Evolutionary conservation across 2,888 invertebrate species (phyloP), one percentile per base, ranked within the genome.

Genomic region (Iphiclides podalirius): DNA sequence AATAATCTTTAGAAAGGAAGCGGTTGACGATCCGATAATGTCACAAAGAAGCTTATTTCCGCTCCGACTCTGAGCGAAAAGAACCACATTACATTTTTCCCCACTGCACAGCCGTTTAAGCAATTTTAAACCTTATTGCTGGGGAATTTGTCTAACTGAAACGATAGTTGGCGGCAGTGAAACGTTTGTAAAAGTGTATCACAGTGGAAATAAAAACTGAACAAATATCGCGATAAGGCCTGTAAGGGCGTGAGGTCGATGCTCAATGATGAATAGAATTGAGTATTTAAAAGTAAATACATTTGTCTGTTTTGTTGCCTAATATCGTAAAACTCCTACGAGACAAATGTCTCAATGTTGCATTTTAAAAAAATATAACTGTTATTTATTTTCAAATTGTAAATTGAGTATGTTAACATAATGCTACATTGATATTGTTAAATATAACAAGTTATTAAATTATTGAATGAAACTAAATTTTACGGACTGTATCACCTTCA

Each of bases 21-120:
- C 84, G 78, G 80, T 79, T 81, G 79, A 79, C 84, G 79, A 84
- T 78, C 73, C 80, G 76, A 83, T 81, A 76, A 83, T 82, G 85
- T 74, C 75, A 86, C 87, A 88, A 87, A 86, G 86, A 72, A 79
- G 79, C 84, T 85, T 86, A 86, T 87, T 87, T 88, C 87, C 87
- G 84, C 69, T 79, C 77, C 69, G 64, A 75, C 71, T 73, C 68
- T 66, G 65, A 66, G 70, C 70, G 74, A 68, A 78, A 72, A 75
- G 70, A 67, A 66, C 78, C 67, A 72, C 61, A 68, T 67, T 70
- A 68, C 61, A 63, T 64, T 67, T 64, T 67, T 70, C 56, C 61
- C 47, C 58, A 50, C 38, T 53, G 59, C 65, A 56, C 26, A 48
- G 53, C 34, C 51, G 41, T 40, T 26, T 43, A 54, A 35, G 36